Conservation (phyloP, 2,797 vertebrate species). For the Dendrocincla tyrannina region DNA sequence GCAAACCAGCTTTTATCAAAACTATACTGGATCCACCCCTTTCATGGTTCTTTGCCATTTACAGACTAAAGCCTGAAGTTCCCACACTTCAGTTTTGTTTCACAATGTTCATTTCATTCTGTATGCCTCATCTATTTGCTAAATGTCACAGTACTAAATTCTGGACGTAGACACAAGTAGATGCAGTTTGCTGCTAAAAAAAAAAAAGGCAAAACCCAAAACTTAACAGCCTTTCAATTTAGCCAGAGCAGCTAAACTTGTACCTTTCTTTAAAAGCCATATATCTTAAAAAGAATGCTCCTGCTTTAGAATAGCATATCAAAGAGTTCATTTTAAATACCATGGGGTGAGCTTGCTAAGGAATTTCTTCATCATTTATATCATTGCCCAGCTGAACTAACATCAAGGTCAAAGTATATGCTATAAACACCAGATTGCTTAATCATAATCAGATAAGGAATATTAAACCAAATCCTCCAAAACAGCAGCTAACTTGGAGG, state of each 20-base stretch:
- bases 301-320: background rate
- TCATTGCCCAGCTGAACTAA: conserved; percentile 26
- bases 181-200: background rate
- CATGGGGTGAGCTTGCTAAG: background rate
- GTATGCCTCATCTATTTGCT: background rate
- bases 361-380: conserved; percentile 16
- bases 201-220: background rate
- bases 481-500: conserved; percentile 16
- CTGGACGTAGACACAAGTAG: background rate
- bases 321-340: conserved; percentile 12
- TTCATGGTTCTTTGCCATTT: background rate
- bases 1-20: background rate
- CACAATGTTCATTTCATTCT: background rate
- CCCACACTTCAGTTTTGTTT: background rate
- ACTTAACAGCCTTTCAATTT: background rate
- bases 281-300: background rate
- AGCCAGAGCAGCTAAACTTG: background rate
- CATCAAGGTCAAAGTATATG: conserved; percentile 12
- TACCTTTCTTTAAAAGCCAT: background rate
- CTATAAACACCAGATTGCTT: conserved; percentile 35
- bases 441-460: conserved; percentile 47
- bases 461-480: conserved; percentile 9
- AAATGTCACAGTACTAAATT: background rate
- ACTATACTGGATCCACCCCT: background rate
- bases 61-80: background rate